These are phyloP conservation scores for Heliconius hermathena DNA, from an alignment of 1,140 invertebrate genomes.

Conservation along the genomic window DNA sequence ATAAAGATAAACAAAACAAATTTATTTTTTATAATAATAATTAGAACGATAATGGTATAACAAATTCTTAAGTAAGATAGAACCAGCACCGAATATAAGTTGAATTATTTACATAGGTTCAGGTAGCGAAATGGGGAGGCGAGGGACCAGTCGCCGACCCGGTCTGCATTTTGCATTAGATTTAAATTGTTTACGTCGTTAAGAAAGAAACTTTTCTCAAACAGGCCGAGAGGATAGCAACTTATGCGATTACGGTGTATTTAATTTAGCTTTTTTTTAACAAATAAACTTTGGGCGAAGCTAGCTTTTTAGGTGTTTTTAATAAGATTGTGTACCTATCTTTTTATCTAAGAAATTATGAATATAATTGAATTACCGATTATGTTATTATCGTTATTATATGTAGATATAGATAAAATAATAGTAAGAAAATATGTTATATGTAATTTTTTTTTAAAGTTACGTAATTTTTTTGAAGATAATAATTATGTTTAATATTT, in stretches of 20 bases:
- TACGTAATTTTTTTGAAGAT: no score
- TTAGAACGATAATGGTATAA: conserved; percentile 22
- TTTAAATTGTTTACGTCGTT: conserved; percentile 81
- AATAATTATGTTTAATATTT: no score
- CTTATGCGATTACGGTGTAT: conserved; percentile 52
- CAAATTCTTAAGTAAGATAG: conserved; percentile 20
- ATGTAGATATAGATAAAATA: no score
- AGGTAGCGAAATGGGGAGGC: conserved; percentile 50
- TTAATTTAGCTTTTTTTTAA: conserved; percentile 31
- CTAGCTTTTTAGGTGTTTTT: conserved; percentile 1
- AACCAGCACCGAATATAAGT: conserved; percentile 33
- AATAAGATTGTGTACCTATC: neutral
- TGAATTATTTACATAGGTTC: conserved; percentile 69
- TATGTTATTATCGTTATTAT: no score
- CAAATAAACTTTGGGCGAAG: neutral
- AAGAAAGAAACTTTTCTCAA: conserved; percentile 71
- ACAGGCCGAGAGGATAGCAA: conserved; percentile 52
- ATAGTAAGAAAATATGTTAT: no score
- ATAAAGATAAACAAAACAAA: neutral
- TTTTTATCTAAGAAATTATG: neutral
- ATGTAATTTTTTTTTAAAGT: no score
- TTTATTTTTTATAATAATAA: neutral
- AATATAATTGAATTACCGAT: neutral
- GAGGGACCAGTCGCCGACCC: conserved; percentile 48
- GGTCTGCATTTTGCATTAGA: conserved; percentile 78